A percentile compares a stretch with the other conserved stretches of the same genome.
These are phyloP conservation scores for Lycopodina hypogea DNA, from an alignment of 37 sponge, comb jelly and placozoan species.

Conservation along the genomic window DNA sequence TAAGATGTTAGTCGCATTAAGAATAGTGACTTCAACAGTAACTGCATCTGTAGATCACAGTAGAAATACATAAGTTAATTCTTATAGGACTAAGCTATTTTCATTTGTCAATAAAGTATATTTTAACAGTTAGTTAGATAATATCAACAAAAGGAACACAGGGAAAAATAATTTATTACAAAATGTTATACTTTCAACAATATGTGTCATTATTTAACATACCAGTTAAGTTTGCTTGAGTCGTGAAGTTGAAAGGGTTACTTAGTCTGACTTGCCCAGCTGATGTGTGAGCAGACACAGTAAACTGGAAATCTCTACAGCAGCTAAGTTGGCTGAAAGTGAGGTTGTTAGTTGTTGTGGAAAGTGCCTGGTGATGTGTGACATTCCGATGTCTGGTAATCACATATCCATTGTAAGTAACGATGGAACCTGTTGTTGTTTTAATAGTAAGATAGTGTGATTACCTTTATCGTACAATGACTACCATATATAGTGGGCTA, in stretches of 20 bases:
- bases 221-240: background rate
- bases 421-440: too few relatives aligned
- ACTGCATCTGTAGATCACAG: background rate
- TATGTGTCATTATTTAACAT: background rate
- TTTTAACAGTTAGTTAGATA: too few relatives aligned
- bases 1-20: background rate
- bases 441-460: too few relatives aligned
- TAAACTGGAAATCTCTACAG: background rate
- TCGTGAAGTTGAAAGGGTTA: background rate
- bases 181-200: background rate
- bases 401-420: too few relatives aligned
- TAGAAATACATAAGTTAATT: background rate
- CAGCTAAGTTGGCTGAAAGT: background rate
- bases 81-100: background rate
- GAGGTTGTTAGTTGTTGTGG: background rate
- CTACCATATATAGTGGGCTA: too few relatives aligned
- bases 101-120: background rate
- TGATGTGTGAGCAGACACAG: background rate
- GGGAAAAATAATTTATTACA: background rate
- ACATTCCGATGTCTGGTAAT: too few relatives aligned
- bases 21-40: background rate
- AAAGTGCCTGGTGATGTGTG: too few relatives aligned
- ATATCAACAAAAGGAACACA: too few relatives aligned
- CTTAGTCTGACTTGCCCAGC: background rate
- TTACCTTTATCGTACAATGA: too few relatives aligned